Conservation (phyloP, 2,113 vertebrate species). For the Neogobius melanostomus region DNA sequence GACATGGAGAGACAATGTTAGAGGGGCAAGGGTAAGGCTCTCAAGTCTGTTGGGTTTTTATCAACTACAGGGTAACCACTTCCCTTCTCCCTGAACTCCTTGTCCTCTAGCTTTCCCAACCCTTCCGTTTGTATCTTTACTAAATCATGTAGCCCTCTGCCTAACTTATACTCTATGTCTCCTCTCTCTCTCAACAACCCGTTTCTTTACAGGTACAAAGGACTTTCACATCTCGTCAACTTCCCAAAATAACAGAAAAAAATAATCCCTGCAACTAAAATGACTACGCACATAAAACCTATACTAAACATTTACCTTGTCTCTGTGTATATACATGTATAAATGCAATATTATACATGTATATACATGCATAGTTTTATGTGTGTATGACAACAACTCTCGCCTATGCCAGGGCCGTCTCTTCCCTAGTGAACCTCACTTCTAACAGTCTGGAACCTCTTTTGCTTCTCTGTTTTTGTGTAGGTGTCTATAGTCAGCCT, state of each 20-base stretch:
- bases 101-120: conserved; percentile 63
- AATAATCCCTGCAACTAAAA: conserved; percentile 73
- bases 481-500: conserved; percentile 99
- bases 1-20: conserved; percentile 87
- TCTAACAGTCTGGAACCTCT: conserved; percentile 99
- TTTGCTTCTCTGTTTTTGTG: conserved; percentile 96
- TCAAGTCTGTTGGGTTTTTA: conserved; percentile 91
- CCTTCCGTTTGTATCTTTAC: conserved; percentile 67
- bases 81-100: conserved; percentile 66
- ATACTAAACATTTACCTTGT: conserved; percentile 78
- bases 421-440: conserved; percentile 78
- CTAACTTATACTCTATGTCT: conserved; percentile 76
- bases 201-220: conserved; percentile 97
- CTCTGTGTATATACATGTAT: conserved; percentile 82
- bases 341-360: conserved; percentile 80
- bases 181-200: conserved; percentile 85
- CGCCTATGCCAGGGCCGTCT: conserved; percentile 87
- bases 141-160: conserved; percentile 69
- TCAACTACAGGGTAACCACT: conserved; percentile 70
- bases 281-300: conserved; percentile 71
- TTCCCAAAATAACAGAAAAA: conserved; percentile 72
- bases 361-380: conserved; percentile 79
- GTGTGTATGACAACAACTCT: conserved; percentile 82
- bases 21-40: conserved; percentile 99
- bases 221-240: conserved; percentile 81